Evolutionary conservation across 2,888 invertebrate genomes (phyloP).

Genomic region (Omphaloscelis lunosa): DNA sequence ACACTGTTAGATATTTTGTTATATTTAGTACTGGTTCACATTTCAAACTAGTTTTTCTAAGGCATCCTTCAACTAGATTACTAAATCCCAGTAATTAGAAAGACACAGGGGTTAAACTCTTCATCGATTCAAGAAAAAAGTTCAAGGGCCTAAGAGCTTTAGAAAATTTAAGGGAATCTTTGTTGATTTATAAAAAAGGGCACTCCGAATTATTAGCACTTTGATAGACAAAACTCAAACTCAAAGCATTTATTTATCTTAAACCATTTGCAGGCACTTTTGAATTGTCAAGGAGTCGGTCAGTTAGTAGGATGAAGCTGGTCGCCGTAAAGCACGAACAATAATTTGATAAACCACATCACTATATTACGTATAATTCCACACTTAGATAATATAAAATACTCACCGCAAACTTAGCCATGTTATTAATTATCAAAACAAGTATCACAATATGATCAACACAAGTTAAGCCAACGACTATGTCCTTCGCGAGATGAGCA

Average conservation of each 20-base stretch:
- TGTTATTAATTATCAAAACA: constrained; percentile 23
- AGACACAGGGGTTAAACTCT: too few relatives aligned
- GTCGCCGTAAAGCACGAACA: background rate
- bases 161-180: background rate
- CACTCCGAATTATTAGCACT: background rate
- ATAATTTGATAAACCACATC: constrained; percentile 21
- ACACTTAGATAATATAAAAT: constrained; percentile 3
- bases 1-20: too few relatives aligned
- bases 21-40: too few relatives aligned
- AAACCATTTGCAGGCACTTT: background rate
- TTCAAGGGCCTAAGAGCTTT: background rate
- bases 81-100: too few relatives aligned
- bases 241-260: background rate
- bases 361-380: constrained; percentile 1
- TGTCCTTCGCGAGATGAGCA: constrained; percentile 27
- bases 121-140: too few relatives aligned
- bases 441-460: constrained; percentile 36
- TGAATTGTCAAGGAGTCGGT: background rate
- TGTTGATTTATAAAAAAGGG: background rate
- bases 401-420: constrained; percentile 58
- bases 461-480: constrained; percentile 37
- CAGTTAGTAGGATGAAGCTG: too few relatives aligned
- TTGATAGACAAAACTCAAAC: background rate
- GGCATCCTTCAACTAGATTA: too few relatives aligned
- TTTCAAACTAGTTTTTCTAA: too few relatives aligned